A percentile compares a stretch with the other conserved stretches of the same genome.
Conservation (phyloP, 2,113 vertebrate species). For the Rhadina sibilatrix region DNA sequence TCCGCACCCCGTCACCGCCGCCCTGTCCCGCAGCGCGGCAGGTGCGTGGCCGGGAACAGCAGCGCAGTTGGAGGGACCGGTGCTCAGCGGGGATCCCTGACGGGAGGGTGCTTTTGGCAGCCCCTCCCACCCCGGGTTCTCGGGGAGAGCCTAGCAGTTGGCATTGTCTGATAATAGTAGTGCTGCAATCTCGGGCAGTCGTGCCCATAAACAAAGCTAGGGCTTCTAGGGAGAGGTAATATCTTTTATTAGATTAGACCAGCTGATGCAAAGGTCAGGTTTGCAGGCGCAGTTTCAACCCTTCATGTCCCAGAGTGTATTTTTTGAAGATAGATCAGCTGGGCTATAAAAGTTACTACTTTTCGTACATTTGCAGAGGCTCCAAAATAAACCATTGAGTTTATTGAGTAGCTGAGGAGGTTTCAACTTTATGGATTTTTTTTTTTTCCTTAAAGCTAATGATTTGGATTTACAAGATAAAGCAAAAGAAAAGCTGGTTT, state of each 20-base stretch:
- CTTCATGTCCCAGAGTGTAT: not conserved
- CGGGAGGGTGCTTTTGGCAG: not conserved
- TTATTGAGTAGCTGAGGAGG: not conserved
- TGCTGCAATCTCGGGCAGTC: not conserved
- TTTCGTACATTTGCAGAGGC: not conserved
- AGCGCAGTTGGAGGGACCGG: accelerated
- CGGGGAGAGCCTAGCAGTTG: not conserved
- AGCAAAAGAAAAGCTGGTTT: not conserved
- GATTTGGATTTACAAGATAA: not conserved
- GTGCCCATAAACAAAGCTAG: slow-evolving; percentile 38
- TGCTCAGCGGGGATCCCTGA: not conserved
- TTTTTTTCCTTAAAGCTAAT: not conserved
- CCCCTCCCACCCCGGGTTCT: not conserved
- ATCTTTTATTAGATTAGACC: slow-evolving; percentile 47
- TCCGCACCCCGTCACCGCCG: accelerated
- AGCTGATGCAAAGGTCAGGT: slow-evolving; percentile 51
- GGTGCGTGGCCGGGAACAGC: accelerated
- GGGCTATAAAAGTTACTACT: not conserved
- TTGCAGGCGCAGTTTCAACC: slow-evolving; percentile 13
- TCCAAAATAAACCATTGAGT: not conserved
- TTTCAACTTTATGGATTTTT: not conserved
- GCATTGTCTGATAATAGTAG: slow-evolving; percentile 15
- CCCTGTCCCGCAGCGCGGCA: accelerated
- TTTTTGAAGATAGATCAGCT: not conserved
- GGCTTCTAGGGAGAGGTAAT: slow-evolving; percentile 38